Evolutionary conservation across 2,888 invertebrate genomes (phyloP), one percentile per base, ranked within the genome.

Genomic region (Geophilus truncorum): DNA sequence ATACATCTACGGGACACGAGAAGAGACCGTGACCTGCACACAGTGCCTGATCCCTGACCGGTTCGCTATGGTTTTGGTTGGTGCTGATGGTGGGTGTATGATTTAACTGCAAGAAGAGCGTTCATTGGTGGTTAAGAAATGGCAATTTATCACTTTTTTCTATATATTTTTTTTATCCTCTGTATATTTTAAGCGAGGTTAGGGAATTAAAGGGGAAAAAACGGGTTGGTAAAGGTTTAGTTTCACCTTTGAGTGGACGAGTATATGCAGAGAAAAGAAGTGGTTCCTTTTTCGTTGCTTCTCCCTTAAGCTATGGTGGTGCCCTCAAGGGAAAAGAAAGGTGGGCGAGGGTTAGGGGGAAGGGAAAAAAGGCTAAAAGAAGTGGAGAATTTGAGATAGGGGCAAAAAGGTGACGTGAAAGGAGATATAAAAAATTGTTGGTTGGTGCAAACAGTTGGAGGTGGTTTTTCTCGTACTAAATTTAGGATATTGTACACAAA

Each of bases 201-300:
- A 25, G 6, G 70, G 70, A 25, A 70, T 70, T 70, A 70, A 70
- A 70, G 70, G 70, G 57, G 70, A n/a, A 70, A 28, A 70, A 70
- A 70, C 28, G 70, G 28, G 70, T 70, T 70, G 28, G 25, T n/a
- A 15, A n/a, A 25, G 25, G 25, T 70, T 70, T 23, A 28, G 70
- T 70, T 70, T 70, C 70, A 70, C 70, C 70, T 70, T 70, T 70
- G 70, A 70, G 70, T 70, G 70, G 70, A 70, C 70, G 10, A 15
- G 15, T 15, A 70, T 25, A n/a, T n/a, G 21, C 57, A 70, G 23
- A 25, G 28, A 25, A 70, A 70, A 70, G 28, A 51, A 51, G 51
- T 51, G 70, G 70, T 70, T 70, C 28, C 23, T 62, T 62, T 62
- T 62, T 62, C 57, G 21, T 10, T 51, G 12, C 15, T 51, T 51